Conservation (phyloP, 2,888 invertebrate species). For the Heliconius hortense region DNA sequence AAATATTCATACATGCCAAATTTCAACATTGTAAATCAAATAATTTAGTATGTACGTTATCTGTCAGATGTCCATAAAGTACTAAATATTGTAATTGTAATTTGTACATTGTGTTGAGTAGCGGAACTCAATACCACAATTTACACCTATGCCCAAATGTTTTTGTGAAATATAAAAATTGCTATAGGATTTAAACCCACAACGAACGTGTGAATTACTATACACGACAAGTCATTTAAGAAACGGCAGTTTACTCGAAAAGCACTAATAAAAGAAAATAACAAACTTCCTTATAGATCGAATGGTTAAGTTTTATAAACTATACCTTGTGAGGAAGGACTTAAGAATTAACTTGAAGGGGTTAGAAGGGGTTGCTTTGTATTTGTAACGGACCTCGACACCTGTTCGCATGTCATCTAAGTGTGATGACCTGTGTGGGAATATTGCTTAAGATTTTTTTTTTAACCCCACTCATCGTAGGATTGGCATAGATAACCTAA, state of each 20-base stretch:
- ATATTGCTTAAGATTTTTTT: constrained; percentile 16
- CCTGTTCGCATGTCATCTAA: constrained; percentile 47
- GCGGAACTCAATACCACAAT: neutral
- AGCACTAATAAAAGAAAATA: neutral
- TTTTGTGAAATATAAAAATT: neutral
- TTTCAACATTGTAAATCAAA: too few species aligned
- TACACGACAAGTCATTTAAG: neutral
- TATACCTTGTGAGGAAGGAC: neutral
- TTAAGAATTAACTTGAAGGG: constrained; percentile 8
- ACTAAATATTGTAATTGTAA: too few species aligned
- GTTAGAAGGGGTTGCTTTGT: constrained; percentile 39
- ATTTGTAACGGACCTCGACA: constrained; percentile 46
- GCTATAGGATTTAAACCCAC: neutral
- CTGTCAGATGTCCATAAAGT: too few species aligned
- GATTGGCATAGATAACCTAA: too few species aligned
- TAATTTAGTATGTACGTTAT: too few species aligned
- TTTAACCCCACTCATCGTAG: neutral
- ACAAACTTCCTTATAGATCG: constrained; percentile 17
- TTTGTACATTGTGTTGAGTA: neutral
- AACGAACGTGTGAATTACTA: neutral
- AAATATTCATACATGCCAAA: too few species aligned
- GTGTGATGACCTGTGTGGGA: constrained; percentile 41
- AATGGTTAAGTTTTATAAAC: neutral
- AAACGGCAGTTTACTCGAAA: constrained; percentile 13
- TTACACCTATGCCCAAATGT: neutral